Evolutionary conservation across 2,113 vertebrate genomes (phyloP), one percentile per base, ranked within the genome.

Genomic region (Atrichornis clamosus): DNA sequence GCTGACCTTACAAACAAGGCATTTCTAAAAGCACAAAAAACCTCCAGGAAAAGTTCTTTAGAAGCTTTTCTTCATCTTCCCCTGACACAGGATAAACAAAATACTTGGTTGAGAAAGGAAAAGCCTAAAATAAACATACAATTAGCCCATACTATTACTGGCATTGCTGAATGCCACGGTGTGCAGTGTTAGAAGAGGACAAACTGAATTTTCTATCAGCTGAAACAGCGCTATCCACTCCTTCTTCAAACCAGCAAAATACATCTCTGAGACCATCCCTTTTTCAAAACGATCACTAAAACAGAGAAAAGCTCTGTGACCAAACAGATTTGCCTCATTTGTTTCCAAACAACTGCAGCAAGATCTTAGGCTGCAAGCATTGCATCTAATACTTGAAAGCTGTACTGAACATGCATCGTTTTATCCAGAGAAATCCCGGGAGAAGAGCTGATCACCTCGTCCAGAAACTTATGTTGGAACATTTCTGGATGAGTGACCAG

Each of bases 391-490:
- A 76, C 30, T 42, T 60, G 33, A 76, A 42, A 80, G 17, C 23
- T 63, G 6, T 13, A 78, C 19, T 0, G 1, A 70, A 52, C 17
- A 21, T 0, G 1, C 27, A 44, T 7, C 4, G 2, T 12, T 75
- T 42, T 27, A 72, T 13, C 12, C 47, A 59, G 42, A 67, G 18
- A 28, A 78, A 58, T n/a, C 70, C 46, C 0, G 0, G 49, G 20
- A 83, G 18, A 64, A 47, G 10, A 63, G 47, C 15, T 0, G 15
- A 82, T 47, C 33, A 49, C 11, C 55, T 52, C 5, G 1, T 39
- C 50, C 70, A 63, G 49, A 69, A 87, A 52, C 55, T 23, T 46
- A 35, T 0, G 5, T 1, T 24, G 26, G 53, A 93, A 84, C 11
- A 32, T 35, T 92, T 65, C 73, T 84, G 37, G 79, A 82, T 90